These are phyloP conservation scores for Lanius collurio DNA, from an alignment of 2,113 vertebrate species.

Conservation along the genomic window DNA sequence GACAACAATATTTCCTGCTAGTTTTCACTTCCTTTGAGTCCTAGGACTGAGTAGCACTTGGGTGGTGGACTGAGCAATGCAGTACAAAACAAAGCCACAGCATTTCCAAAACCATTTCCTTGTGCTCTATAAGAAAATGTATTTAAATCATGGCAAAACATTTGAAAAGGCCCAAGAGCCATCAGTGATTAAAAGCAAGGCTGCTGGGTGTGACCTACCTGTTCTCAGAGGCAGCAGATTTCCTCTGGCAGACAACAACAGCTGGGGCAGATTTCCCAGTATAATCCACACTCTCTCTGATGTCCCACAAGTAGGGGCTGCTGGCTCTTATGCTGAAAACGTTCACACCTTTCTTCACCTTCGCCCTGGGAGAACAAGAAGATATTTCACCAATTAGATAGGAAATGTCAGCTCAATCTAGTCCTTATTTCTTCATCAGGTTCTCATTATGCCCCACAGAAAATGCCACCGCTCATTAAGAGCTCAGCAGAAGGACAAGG, in stretches of 20 bases:
- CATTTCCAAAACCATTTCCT: neutral
- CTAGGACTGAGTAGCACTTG: neutral
- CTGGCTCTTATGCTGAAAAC: slow-evolving; percentile 81
- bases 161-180: neutral
- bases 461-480: neutral
- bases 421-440: neutral
- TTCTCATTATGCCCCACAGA: neutral
- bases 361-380: slow-evolving; percentile 76
- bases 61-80: neutral
- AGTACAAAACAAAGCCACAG: neutral
- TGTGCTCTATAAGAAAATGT: neutral
- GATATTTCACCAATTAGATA: neutral
- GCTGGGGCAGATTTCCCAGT: slow-evolving; percentile 76
- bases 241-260: slow-evolving; percentile 83
- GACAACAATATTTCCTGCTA: neutral
- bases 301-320: slow-evolving; percentile 84
- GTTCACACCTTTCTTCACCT: slow-evolving; percentile 85
- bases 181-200: fast-evolving
- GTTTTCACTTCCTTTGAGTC: neutral
- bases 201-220: slow-evolving; percentile 67
- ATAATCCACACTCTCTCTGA: slow-evolving; percentile 74
- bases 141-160: neutral
- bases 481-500: neutral
- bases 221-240: slow-evolving; percentile 63
- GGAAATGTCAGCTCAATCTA: neutral